These are phyloP conservation scores for Tamandua tetradactyla DNA, from an alignment of 2,797 vertebrate genomes.

Conservation along the genomic window DNA sequence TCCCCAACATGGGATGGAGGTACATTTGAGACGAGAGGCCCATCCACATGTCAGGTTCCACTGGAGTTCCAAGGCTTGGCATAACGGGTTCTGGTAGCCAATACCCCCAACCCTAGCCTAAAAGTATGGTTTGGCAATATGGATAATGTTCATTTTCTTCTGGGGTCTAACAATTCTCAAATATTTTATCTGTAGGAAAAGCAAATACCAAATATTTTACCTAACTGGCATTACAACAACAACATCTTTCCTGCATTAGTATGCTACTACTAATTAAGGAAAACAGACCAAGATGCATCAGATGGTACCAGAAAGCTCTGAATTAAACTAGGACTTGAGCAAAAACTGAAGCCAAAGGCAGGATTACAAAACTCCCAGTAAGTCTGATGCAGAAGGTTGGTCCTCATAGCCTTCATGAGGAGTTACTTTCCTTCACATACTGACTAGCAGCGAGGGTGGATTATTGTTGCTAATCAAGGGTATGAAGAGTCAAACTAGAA, in stretches of 20 bases:
- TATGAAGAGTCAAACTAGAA: background rate
- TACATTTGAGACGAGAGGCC: background rate
- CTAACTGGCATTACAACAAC: background rate
- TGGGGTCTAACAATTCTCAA: background rate
- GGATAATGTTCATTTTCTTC: background rate
- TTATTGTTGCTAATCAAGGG: background rate
- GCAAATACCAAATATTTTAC: constrained; percentile 22
- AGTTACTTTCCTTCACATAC: background rate
- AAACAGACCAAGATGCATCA: background rate
- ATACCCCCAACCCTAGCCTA: background rate
- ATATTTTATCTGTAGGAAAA: background rate
- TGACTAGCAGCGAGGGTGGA: background rate
- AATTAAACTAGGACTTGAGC: background rate
- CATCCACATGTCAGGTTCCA: background rate
- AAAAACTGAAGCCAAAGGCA: background rate
- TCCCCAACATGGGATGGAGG: background rate
- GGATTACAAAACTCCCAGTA: background rate
- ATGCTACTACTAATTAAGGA: background rate
- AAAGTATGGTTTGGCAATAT: background rate
- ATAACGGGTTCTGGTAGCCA: background rate
- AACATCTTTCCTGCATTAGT: background rate
- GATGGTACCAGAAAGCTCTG: background rate
- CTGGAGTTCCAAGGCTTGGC: background rate
- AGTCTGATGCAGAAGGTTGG: background rate
- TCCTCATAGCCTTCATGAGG: background rate